Conservation (phyloP, 2,888 invertebrate genomes). For the Augochlorella aurata region DNA sequence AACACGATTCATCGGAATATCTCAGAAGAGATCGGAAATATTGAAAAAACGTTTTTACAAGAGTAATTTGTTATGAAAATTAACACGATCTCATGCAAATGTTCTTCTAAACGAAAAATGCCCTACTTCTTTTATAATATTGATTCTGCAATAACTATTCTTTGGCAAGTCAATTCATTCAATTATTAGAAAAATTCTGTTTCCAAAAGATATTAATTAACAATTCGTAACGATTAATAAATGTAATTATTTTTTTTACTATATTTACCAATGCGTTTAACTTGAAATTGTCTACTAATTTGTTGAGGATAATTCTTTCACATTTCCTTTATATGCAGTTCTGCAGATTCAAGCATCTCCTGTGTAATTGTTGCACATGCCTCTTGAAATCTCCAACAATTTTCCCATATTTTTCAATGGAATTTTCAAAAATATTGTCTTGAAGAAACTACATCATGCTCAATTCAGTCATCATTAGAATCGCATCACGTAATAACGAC, state of each 20-base stretch:
- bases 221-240: not conserved
- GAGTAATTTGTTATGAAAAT: not conserved
- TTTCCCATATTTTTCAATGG: not conserved
- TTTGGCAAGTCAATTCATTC: not conserved
- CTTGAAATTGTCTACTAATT: not conserved
- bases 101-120: not conserved
- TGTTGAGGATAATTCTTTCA: too few relatives aligned
- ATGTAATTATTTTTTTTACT: not conserved
- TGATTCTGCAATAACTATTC: not conserved
- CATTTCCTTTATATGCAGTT: too few relatives aligned
- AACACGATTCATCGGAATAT: not conserved
- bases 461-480: too few relatives aligned
- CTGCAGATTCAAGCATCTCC: not conserved
- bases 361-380: not conserved
- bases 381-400: not conserved
- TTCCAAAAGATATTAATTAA: not conserved
- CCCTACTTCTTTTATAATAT: not conserved
- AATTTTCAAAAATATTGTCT: not conserved
- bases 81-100: not conserved
- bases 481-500: too few relatives aligned
- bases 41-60: not conserved
- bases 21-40: not conserved
- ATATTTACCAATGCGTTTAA: not conserved
- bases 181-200: not conserved
- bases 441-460: not conserved